phyloP scores from a whole-genome alignment of 2,113 vertebrate species.

The Urocitellus parryii region DNA sequence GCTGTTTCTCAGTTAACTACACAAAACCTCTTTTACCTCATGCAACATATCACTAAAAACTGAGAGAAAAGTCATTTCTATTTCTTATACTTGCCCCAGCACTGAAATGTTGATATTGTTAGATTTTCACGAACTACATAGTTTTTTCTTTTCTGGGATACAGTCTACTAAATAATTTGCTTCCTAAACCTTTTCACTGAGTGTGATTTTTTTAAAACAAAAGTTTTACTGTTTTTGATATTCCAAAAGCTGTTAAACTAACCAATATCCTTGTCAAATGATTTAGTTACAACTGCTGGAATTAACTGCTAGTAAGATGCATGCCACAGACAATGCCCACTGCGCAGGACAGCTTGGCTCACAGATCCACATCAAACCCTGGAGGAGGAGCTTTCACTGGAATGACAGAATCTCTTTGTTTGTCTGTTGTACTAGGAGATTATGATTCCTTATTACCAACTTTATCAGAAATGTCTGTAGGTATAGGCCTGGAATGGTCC shows the following conservation, averaged over 20 bases:
- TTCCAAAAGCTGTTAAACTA: conserved; percentile 14
- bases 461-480: not conserved
- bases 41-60: not conserved
- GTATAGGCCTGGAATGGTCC: not conserved
- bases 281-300: not conserved
- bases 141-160: conserved; percentile 23
- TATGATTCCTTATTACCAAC: not conserved
- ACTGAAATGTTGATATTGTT: not conserved
- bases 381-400: not conserved
- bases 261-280: conserved; percentile 31
- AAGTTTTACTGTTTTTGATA: conserved; percentile 41
- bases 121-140: not conserved
- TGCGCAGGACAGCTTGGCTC: not conserved
- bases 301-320: not conserved
- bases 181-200: not conserved
- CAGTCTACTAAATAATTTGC: conserved; percentile 12
- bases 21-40: conserved; percentile 7
- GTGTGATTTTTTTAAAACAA: not conserved
- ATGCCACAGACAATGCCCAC: not conserved
- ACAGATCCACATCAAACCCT: not conserved
- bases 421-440: not conserved
- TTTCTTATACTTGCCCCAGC: not conserved
- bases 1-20: not conserved
- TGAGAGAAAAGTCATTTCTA: not conserved
- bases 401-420: not conserved